A percentile compares a stretch with the other conserved stretches of the same genome.
Evolutionary conservation across 2,797 vertebrate species (phyloP).

Genomic region (Ibycter americanus): DNA sequence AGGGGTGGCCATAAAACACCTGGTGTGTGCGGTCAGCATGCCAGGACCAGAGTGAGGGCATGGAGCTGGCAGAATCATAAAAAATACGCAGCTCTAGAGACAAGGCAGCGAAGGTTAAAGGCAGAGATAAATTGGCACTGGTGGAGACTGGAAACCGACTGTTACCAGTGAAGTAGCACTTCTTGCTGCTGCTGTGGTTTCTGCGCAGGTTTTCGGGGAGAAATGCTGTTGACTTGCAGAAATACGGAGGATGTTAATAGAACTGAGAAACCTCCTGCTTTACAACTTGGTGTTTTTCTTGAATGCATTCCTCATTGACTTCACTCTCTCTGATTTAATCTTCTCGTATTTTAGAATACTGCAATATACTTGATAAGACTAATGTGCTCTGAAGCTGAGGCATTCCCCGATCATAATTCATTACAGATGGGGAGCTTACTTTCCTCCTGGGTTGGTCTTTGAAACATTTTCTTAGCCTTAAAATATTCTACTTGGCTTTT

Average conservation of each 20-base stretch:
- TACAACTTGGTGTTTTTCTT: neutral
- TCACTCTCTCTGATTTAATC: conserved; percentile 4
- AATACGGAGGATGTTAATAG: neutral
- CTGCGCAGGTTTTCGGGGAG: neutral
- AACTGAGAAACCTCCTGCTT: neutral
- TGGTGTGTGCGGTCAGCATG: neutral
- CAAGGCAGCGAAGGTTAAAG: neutral
- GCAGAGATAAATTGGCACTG: neutral
- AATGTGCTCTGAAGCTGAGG: conserved; percentile 23
- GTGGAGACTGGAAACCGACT: neutral
- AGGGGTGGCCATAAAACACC: neutral
- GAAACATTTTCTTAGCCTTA: neutral
- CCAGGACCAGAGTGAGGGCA: neutral
- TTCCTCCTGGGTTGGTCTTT: neutral
- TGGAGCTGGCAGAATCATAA: neutral
- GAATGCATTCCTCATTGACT: neutral
- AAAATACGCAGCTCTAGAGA: neutral
- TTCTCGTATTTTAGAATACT: conserved; percentile 8
- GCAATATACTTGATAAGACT: conserved; percentile 31
- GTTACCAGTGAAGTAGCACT: neutral
- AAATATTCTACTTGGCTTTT: conserved; percentile 8
- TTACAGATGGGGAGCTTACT: conserved; percentile 28
- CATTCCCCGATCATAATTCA: neutral
- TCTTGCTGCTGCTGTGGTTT: neutral
- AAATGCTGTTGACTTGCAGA: neutral